Percentiles rank a stretch among this genome's conserved stretches.
Conservation (phyloP, 1,140 invertebrate genomes). For the Drosophila biarmipes region DNA sequence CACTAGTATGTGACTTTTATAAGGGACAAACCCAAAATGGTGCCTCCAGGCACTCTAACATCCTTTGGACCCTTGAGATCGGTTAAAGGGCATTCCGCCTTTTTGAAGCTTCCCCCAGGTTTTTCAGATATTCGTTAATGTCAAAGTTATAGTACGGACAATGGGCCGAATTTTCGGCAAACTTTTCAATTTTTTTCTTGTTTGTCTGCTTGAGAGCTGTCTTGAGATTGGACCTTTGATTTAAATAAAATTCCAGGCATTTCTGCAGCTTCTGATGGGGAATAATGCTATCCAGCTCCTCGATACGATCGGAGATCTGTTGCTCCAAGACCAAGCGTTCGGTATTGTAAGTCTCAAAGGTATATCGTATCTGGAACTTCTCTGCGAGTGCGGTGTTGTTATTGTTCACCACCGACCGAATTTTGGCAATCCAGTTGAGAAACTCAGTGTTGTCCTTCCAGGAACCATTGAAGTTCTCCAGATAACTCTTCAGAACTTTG, state of each 20-base stretch:
- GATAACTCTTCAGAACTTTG: not conserved
- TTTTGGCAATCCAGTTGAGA: slow-evolving; percentile 5
- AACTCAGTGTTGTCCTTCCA: slow-evolving; percentile 2
- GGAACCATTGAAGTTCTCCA: not conserved
- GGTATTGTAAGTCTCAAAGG: not conserved
- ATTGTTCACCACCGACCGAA: not conserved
- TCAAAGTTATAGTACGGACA: slow-evolving; percentile 1
- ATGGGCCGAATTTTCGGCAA: not conserved
- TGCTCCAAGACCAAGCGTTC: not conserved
- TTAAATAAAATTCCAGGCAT: not conserved
- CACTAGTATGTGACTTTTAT: not conserved
- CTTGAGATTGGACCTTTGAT: not conserved
- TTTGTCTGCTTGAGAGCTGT: not conserved
- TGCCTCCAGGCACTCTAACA: too few species aligned
- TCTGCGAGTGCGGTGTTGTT: not conserved
- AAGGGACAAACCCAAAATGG: too few species aligned
- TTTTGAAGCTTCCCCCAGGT: not conserved
- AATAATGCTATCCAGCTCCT: slow-evolving; percentile 5
- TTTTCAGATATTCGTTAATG: not conserved
- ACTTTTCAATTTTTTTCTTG: not conserved
- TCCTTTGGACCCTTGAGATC: too few species aligned
- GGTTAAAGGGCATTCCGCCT: not conserved
- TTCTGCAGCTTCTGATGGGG: not conserved
- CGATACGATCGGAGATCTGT: not conserved
- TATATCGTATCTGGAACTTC: not conserved